These are phyloP conservation scores for Lethocerus indicus DNA, from an alignment of 1,140 invertebrate species.

Conservation along the genomic window DNA sequence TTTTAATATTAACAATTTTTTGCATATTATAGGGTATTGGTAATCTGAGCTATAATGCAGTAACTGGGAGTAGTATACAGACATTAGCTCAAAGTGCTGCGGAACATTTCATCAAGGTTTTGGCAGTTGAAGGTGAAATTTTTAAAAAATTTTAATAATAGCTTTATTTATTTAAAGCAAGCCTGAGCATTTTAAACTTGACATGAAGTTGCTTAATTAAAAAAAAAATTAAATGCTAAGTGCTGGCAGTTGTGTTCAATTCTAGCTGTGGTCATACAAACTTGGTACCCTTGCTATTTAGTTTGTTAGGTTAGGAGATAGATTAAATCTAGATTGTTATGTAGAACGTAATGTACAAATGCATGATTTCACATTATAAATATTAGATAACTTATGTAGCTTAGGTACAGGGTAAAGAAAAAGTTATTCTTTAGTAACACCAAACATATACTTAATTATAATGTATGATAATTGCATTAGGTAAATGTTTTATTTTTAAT, in stretches of 20 bases:
- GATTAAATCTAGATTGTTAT: too few species aligned
- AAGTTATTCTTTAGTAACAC: background rate
- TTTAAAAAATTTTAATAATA: background rate
- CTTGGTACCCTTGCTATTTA: background rate
- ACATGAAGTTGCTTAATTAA: background rate
- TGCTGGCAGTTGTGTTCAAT: background rate
- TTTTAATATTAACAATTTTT: background rate
- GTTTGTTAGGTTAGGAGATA: too few species aligned
- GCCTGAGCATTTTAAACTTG: background rate
- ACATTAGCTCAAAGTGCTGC: constrained; percentile 41
- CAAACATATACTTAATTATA: background rate
- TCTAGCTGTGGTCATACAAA: background rate
- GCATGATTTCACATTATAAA: too few species aligned
- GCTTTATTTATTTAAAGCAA: background rate
- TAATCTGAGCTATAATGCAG: constrained; percentile 54
- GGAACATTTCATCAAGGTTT: constrained; percentile 54
- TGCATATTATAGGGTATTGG: constrained; percentile 46
- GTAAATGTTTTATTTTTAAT: constrained; percentile 1
- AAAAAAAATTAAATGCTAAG: background rate
- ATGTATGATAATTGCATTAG: background rate
- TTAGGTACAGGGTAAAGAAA: too few species aligned
- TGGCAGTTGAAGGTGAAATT: constrained; percentile 70
- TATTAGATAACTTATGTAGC: too few species aligned
- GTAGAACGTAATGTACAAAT: too few species aligned
- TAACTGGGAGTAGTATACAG: constrained; percentile 36